Percentiles rank a stretch among this genome's conserved stretches.
Conservation (phyloP, 2,113 vertebrate species). For the Siniperca chuatsi region DNA sequence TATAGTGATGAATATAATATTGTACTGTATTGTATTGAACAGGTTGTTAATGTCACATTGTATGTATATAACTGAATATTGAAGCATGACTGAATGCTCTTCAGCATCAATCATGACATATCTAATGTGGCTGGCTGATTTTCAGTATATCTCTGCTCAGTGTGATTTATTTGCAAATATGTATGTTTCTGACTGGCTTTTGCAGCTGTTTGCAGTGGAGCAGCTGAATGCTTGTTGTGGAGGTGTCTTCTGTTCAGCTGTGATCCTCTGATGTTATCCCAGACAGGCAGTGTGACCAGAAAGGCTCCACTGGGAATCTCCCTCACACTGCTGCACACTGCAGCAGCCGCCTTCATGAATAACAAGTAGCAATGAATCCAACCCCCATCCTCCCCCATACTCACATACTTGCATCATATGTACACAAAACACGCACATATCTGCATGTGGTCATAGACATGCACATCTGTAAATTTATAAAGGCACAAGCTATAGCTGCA, state of each 20-base stretch:
- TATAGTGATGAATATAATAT: neutral
- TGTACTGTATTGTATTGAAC: neutral
- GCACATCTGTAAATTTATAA: conserved; percentile 38
- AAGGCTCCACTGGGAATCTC: conserved; percentile 72
- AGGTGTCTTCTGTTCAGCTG: conserved; percentile 37
- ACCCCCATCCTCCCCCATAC: conserved; percentile 1
- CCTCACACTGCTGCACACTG: conserved; percentile 67
- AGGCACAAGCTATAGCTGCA: conserved; percentile 12
- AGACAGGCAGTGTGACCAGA: conserved; percentile 70
- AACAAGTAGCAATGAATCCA: conserved; percentile 72
- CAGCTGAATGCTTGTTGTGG: neutral
- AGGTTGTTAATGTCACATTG: neutral
- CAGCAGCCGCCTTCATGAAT: conserved; percentile 78
- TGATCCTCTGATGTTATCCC: conserved; percentile 46
- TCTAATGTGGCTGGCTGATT: neutral
- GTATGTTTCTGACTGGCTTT: neutral
- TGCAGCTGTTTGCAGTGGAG: neutral
- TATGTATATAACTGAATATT: neutral
- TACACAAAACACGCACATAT: conserved; percentile 22
- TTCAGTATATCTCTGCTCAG: neutral
- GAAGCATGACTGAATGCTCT: neutral
- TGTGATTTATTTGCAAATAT: neutral
- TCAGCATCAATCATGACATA: neutral
- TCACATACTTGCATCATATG: conserved; percentile 32
- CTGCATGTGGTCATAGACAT: conserved; percentile 21